Evolutionary conservation across 2,888 invertebrate species (phyloP).

Genomic region (Leptinotarsa rubiginosa): DNA sequence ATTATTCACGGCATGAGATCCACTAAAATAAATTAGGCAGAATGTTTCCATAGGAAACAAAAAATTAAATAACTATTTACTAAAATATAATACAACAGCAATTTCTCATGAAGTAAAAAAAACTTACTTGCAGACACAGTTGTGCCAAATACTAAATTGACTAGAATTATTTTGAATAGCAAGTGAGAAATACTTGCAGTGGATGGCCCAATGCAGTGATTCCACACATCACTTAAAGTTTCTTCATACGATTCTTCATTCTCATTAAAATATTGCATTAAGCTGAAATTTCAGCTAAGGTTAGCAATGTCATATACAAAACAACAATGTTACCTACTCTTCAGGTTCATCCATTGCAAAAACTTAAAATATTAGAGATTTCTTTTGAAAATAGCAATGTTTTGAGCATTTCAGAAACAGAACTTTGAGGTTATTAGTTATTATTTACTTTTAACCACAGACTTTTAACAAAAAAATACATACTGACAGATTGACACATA

Average conservation of each 20-base stretch:
- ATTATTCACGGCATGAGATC: not conserved
- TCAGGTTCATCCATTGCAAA: slow-evolving; percentile 29
- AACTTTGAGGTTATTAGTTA: slow-evolving; percentile 12
- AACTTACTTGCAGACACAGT: slow-evolving; percentile 49
- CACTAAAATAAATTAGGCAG: too few species aligned
- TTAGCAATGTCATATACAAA: not conserved
- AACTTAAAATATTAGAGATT: slow-evolving; percentile 11
- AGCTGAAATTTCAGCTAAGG: slow-evolving; percentile 34
- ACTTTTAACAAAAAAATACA: too few species aligned
- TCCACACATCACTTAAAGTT: slow-evolving; percentile 50
- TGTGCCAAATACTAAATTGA: slow-evolving; percentile 51
- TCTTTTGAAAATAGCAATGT: not conserved
- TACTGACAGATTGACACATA: too few species aligned
- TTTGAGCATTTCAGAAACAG: slow-evolving; percentile 6
- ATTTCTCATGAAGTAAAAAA: not conserved
- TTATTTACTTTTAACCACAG: not conserved
- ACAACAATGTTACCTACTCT: slow-evolving; percentile 26
- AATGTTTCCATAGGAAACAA: not conserved
- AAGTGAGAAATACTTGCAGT: slow-evolving; percentile 47
- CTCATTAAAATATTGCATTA: slow-evolving; percentile 38
- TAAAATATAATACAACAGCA: not conserved
- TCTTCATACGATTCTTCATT: slow-evolving; percentile 40
- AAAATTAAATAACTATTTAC: not conserved
- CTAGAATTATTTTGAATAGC: slow-evolving; percentile 47
- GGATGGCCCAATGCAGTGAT: slow-evolving; percentile 53